Conservation (phyloP, 2,113 vertebrate species). For the Mastomys coucha region DNA sequence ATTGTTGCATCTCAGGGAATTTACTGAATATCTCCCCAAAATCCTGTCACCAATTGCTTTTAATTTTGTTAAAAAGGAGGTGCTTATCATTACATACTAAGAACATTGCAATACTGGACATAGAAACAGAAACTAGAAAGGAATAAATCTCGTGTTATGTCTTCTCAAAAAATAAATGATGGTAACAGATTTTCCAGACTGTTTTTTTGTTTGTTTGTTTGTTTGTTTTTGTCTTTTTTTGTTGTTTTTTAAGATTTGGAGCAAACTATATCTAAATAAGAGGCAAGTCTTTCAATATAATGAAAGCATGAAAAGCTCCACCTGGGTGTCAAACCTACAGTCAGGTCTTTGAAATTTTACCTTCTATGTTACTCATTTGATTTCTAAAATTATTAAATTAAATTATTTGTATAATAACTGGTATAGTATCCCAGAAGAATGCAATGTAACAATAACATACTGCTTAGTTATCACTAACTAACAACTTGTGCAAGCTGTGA, state of each 20-base stretch:
- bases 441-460: neutral
- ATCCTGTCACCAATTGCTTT: neutral
- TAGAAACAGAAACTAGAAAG: neutral
- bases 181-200: fast-evolving
- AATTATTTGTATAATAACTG: neutral
- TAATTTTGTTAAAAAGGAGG: neutral
- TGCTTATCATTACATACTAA: neutral
- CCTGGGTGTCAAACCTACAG: neutral
- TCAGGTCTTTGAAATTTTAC: neutral
- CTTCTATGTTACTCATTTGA: neutral
- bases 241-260: neutral
- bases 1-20: neutral
- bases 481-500: neutral
- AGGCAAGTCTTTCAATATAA: neutral
- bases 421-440: neutral
- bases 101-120: neutral
- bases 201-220: neutral
- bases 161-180: neutral
- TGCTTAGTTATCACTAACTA: neutral
- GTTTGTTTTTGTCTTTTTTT: no score
- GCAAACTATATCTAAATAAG: neutral
- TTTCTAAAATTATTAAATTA: neutral
- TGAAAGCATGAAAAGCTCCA: fast-evolving
- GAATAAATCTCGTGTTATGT: neutral
- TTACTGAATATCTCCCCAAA: neutral